Percentiles rank a stretch among this genome's conserved stretches.
These are phyloP conservation scores for Porites lobata DNA, from an alignment of 92 coral and sea anemone species.

Conservation along the genomic window DNA sequence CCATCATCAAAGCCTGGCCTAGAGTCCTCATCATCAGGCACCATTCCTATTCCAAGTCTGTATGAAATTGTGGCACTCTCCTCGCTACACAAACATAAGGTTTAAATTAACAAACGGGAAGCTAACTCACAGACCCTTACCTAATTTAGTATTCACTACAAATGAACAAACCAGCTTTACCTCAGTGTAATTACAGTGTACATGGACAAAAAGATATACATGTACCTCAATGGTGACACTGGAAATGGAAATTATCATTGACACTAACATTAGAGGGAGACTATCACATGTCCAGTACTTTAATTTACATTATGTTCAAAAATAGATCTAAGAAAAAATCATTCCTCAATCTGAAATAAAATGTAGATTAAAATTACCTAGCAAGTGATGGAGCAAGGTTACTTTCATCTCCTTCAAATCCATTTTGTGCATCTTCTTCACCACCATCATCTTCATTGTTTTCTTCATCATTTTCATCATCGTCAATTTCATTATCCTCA, in stretches of 20 bases:
- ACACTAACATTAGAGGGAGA: no score
- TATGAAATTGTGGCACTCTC: constrained; percentile 95
- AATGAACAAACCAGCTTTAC: no score
- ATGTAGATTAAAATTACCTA: constrained; percentile 63
- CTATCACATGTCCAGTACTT: no score
- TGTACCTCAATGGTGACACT: no score
- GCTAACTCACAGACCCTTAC: no score
- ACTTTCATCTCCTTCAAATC: constrained; percentile 92
- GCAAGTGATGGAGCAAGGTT: constrained; percentile 85
- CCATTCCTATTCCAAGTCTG: constrained; percentile 94
- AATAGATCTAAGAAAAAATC: no score
- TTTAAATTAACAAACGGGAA: not conserved
- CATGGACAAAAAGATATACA: no score
- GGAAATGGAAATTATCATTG: no score
- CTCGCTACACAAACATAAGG: constrained; percentile 69
- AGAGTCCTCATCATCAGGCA: constrained; percentile 86
- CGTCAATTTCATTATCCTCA: constrained; percentile 56
- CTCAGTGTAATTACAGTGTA: no score
- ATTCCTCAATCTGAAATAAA: not conserved
- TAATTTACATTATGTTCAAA: no score
- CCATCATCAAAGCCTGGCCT: constrained; percentile 79
- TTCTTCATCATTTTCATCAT: constrained; percentile 57
- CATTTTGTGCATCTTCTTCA: constrained; percentile 49
- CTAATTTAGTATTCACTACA: no score
- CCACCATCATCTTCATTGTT: constrained; percentile 62